Evolutionary conservation across 2,113 vertebrate genomes (phyloP).

Genomic region (Dasyprocta punctata): DNA sequence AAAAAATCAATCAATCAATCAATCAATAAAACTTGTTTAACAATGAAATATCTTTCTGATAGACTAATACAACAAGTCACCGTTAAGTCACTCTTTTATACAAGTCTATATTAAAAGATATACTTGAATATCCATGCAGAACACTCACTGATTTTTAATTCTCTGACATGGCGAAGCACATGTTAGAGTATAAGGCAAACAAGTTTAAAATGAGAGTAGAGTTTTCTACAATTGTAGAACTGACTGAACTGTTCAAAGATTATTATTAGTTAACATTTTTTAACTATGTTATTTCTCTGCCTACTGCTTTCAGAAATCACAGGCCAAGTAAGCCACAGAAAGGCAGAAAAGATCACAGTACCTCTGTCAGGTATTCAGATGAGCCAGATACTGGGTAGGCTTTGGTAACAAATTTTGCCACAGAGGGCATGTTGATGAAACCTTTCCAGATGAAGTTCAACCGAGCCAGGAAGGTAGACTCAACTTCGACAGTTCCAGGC

Average conservation of each 20-base stretch:
- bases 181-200: background rate
- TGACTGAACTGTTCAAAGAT: background rate
- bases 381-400: constrained; percentile 96
- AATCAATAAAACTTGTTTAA: background rate
- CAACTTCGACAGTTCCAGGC: constrained; percentile 91
- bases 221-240: background rate
- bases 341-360: constrained; percentile 77
- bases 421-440: constrained; percentile 97
- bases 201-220: background rate
- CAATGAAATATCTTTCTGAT: background rate
- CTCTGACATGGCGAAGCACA: background rate
- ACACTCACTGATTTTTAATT: constrained; percentile 28
- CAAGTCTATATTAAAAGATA: background rate
- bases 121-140: background rate
- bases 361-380: constrained; percentile 95
- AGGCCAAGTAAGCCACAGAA: background rate
- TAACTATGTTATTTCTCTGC: background rate
- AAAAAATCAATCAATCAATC: too few species aligned
- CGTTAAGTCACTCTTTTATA: background rate
- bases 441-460: constrained; percentile 96
- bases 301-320: constrained; percentile 3
- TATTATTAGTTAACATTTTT: background rate
- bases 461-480: constrained; percentile 92
- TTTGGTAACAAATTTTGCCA: constrained; percentile 97
- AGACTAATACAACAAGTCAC: background rate